Percentiles rank a stretch among this genome's conserved stretches.
Evolutionary conservation across 2,888 invertebrate genomes (phyloP).

Genomic region (Nematopogon swammerdamellus): DNA sequence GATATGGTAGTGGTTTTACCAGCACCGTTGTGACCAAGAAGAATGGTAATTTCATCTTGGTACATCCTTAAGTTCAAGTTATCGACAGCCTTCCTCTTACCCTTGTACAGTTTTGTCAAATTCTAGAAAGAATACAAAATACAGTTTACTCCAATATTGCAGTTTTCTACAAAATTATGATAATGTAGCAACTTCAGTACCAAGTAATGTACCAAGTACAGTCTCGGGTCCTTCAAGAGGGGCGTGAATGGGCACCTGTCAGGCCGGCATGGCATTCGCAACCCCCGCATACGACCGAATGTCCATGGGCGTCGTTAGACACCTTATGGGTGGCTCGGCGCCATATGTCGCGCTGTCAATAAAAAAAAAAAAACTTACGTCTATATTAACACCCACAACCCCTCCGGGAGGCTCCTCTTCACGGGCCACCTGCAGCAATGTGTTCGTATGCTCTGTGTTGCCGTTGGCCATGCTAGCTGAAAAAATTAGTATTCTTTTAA

Average conservation of each 20-base stretch:
- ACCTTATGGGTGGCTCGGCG: too few relatives aligned
- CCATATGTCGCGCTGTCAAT: too few relatives aligned
- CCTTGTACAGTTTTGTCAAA: constrained; percentile 62
- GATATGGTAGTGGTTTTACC: constrained; percentile 95
- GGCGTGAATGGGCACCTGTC: too few relatives aligned
- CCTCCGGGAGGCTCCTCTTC: constrained; percentile 46
- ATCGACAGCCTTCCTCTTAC: constrained; percentile 61
- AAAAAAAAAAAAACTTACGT: constrained; percentile 26
- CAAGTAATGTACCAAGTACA: too few relatives aligned
- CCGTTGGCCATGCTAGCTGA: constrained; percentile 6
- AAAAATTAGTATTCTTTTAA: too few relatives aligned
- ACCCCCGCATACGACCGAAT: too few relatives aligned
- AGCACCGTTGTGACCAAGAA: constrained; percentile 72
- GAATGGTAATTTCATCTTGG: constrained; percentile 84
- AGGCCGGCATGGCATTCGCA: too few relatives aligned
- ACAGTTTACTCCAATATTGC: too few relatives aligned
- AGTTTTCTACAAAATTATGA: too few relatives aligned
- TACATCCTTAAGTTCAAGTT: constrained; percentile 78
- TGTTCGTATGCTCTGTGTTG: constrained; percentile 38
- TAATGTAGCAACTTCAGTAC: too few relatives aligned
- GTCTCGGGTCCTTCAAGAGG: too few relatives aligned
- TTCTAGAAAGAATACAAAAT: constrained; percentile 37
- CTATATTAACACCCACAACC: constrained; percentile 39
- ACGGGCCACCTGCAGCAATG: constrained; percentile 37
- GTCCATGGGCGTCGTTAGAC: too few relatives aligned